Evolutionary conservation across 2,888 invertebrate species (phyloP).

Genomic region (Lumbricus terrestris): DNA sequence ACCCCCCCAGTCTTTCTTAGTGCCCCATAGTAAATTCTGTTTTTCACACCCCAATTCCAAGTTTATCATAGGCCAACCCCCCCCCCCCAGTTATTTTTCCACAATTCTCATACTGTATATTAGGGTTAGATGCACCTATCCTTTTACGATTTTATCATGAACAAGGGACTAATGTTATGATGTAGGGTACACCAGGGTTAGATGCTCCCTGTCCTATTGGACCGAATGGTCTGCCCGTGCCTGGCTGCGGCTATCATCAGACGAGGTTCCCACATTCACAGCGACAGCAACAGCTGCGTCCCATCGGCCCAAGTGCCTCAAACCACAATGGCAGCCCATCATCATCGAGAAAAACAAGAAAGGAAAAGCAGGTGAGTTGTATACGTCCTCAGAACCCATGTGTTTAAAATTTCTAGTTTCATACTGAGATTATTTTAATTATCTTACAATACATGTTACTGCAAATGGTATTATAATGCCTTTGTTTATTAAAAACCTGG

Average conservation of each 20-base stretch:
- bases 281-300: not conserved
- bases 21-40: too few relatives aligned
- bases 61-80: too few relatives aligned
- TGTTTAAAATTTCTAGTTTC: too few relatives aligned
- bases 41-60: too few relatives aligned
- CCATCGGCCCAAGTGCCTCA: not conserved
- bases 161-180: not conserved
- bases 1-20: too few relatives aligned
- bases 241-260: conserved; percentile 5
- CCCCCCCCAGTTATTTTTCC: too few relatives aligned
- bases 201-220: conserved; percentile 7
- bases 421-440: too few relatives aligned
- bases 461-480: too few relatives aligned
- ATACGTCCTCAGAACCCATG: not conserved
- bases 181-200: not conserved
- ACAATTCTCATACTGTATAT: too few relatives aligned
- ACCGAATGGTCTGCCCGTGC: not conserved
- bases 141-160: not conserved
- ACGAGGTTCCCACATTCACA: conserved; percentile 7
- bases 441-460: too few relatives aligned
- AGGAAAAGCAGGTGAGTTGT: not conserved
- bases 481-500: too few relatives aligned
- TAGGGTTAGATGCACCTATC: not conserved
- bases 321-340: not conserved
- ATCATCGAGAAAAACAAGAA: not conserved